phyloP scores from a whole-genome alignment of 2,888 invertebrate species.

The Scaeva pyrastri region DNA sequence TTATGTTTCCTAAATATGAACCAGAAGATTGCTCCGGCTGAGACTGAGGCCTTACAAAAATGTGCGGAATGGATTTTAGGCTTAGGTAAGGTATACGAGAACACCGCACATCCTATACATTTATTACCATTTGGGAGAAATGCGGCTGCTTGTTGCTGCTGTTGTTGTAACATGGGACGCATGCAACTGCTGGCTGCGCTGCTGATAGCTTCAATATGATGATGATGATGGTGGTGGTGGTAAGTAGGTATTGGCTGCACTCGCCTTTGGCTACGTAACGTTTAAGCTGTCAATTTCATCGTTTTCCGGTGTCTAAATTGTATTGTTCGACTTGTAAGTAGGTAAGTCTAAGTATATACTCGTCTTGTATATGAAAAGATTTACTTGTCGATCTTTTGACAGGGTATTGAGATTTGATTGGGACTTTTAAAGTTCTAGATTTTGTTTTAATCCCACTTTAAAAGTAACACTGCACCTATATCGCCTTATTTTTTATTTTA shows the following conservation, averaged over 20 bases:
- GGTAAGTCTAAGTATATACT: neutral
- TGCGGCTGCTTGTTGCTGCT: slow-evolving; percentile 45
- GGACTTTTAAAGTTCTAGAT: too few species aligned
- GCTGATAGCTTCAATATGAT: slow-evolving; percentile 74
- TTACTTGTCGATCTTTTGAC: slow-evolving; percentile 29
- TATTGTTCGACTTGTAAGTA: slow-evolving; percentile 77
- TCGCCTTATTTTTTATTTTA: too few species aligned
- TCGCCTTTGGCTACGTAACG: slow-evolving; percentile 78
- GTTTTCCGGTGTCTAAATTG: slow-evolving; percentile 84
- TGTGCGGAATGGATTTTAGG: slow-evolving; percentile 18
- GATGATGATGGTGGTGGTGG: slow-evolving; percentile 24
- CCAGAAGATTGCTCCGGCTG: slow-evolving; percentile 63
- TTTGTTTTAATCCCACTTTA: too few species aligned
- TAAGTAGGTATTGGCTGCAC: slow-evolving; percentile 32
- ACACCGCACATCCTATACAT: slow-evolving; percentile 20
- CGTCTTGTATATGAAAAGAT: slow-evolving; percentile 2
- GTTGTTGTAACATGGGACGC: slow-evolving; percentile 3
- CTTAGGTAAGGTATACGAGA: neutral
- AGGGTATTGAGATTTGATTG: too few species aligned
- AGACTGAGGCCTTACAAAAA: neutral
- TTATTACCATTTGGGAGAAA: slow-evolving; percentile 30
- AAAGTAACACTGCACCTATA: too few species aligned
- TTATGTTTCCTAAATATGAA: slow-evolving; percentile 72
- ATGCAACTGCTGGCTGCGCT: slow-evolving; percentile 62
- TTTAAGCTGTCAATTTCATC: slow-evolving; percentile 82